A percentile compares a stretch with the other conserved stretches of the same genome.
Evolutionary conservation across 2,113 vertebrate genomes (phyloP).

Genomic region (Hoplias malabaricus): DNA sequence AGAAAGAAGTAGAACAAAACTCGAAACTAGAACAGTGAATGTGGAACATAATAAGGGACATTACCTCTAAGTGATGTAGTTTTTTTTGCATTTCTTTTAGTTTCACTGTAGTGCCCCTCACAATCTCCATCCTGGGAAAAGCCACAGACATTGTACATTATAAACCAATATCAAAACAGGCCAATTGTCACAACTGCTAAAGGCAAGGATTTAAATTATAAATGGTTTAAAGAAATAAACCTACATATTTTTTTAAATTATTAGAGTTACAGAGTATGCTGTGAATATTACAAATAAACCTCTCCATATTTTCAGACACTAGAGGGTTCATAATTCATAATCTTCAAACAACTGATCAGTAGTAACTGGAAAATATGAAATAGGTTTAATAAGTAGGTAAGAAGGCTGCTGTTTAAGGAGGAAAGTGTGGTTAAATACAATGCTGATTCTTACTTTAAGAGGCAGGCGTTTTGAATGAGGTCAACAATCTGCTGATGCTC

Average conservation of each 20-base stretch:
- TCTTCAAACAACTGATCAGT: too few relatives aligned
- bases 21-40: background rate
- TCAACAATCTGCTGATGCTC: constrained; percentile 78
- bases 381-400: background rate
- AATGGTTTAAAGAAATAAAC: too few relatives aligned
- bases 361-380: too few relatives aligned
- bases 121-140: constrained; percentile 45
- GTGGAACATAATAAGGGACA: too few relatives aligned
- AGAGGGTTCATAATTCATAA: too few relatives aligned
- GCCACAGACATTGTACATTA: background rate
- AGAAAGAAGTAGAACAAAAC: background rate
- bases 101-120: constrained; percentile 43
- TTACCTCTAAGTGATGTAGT: constrained; percentile 47
- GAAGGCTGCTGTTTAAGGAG: background rate
- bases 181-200: too few relatives aligned
- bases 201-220: too few relatives aligned
- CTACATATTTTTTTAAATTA: too few relatives aligned
- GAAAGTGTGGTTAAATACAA: background rate
- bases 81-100: constrained; percentile 45
- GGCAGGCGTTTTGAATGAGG: constrained; percentile 75
- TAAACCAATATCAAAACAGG: background rate
- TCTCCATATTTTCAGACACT: too few relatives aligned
- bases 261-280: too few relatives aligned
- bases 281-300: too few relatives aligned
- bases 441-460: constrained; percentile 70